phyloP scores from a whole-genome alignment of 1,140 invertebrate genomes.

The Pseudomyrmex pallidus region DNA sequence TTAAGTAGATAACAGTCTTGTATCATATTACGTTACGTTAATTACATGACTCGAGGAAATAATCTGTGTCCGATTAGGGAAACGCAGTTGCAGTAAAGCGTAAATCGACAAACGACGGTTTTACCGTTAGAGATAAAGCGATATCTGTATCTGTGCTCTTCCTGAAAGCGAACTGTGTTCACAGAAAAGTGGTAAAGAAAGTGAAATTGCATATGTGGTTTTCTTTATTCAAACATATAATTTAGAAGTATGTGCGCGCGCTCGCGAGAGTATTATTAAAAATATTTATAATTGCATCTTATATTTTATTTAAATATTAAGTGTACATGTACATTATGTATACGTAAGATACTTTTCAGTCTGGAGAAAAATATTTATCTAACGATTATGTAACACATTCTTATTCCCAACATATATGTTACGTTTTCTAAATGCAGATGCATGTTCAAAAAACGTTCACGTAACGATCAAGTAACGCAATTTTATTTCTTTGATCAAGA shows the following conservation, averaged over 20 bases:
- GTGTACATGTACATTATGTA: no score
- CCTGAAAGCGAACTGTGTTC: conserved; percentile 16
- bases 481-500: neutral
- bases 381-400: no score
- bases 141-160: conserved; percentile 61
- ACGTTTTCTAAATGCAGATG: no score
- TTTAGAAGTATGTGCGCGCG: neutral
- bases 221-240: neutral
- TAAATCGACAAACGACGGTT: conserved; percentile 52
- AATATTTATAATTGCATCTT: neutral
- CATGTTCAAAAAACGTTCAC: no score
- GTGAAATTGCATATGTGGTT: neutral
- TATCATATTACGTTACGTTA: conserved; percentile 5
- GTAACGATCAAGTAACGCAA: no score
- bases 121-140: conserved; percentile 73
- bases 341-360: no score
- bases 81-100: conserved; percentile 38
- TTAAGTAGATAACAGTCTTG: neutral
- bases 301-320: neutral
- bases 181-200: conserved; percentile 14
- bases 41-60: conserved; percentile 28
- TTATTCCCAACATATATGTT: no score
- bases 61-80: neutral
- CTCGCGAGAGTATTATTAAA: no score
- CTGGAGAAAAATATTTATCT: no score